Conservation (phyloP, 2,797 vertebrate genomes). For the Eurystomus glaucurus region DNA sequence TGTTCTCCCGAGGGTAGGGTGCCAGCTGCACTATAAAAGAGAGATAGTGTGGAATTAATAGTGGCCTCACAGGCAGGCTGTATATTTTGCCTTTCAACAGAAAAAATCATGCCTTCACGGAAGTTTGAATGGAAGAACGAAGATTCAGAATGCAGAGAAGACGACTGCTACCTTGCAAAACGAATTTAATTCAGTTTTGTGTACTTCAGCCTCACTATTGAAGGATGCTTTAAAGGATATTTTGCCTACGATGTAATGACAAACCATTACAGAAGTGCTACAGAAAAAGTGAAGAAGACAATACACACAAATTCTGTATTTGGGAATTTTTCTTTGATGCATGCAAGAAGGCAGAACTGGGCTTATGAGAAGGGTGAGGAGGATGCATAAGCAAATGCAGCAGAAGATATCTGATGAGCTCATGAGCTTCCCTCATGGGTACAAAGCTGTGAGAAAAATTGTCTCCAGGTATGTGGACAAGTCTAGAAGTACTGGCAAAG, state of each 20-base stretch:
- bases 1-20: constrained; percentile 75
- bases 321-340: not conserved
- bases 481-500: not conserved
- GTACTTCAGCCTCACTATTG: not conserved
- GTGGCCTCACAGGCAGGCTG: constrained; percentile 68
- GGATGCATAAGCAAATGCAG: not conserved
- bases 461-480: not conserved
- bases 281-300: not conserved
- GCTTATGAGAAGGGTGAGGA: not conserved
- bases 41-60: constrained; percentile 79
- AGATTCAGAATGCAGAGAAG: constrained; percentile 21
- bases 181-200: constrained; percentile 5
- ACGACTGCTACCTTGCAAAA: not conserved
- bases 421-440: not conserved
- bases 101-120: constrained; percentile 57
- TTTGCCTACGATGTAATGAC: not conserved
- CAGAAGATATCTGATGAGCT: not conserved
- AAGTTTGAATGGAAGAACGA: constrained; percentile 14
- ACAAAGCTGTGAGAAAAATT: not conserved
- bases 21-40: constrained; percentile 76
- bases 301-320: not conserved
- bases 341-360: not conserved
- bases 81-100: constrained; percentile 65
- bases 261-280: not conserved
- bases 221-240: not conserved